phyloP scores from a whole-genome alignment of 2,797 vertebrate species.

The Parauchenoglanis punctatus region DNA sequence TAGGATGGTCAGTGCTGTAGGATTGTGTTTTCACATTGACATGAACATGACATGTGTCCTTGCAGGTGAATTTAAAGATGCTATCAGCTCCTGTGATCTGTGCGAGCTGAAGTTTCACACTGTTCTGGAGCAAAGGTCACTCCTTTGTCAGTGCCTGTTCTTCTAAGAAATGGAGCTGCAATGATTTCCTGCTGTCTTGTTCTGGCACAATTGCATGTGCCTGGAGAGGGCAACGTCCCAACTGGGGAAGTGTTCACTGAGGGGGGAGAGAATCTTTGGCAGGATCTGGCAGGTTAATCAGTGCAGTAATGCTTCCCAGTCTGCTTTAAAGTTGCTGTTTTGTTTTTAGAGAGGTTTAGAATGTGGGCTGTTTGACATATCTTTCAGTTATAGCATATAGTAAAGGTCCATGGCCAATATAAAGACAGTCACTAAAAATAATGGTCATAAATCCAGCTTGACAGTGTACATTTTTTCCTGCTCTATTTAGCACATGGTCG shows the following conservation, averaged over 20 bases:
- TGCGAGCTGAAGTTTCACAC: conserved; percentile 1
- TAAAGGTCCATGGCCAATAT: not conserved
- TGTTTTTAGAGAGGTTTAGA: not conserved
- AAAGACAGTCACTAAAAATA: conserved; percentile 12
- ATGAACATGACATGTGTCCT: conserved; percentile 1
- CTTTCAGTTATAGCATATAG: not conserved
- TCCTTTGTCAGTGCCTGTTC: not conserved
- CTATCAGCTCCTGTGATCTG: not conserved
- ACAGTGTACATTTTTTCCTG: conserved; percentile 14
- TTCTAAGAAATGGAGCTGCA: conserved; percentile 38
- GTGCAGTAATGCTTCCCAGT: not conserved
- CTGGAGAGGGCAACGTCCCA: conserved; percentile 10
- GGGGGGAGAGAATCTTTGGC: not conserved
- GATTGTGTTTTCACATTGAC: not conserved
- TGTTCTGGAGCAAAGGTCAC: conserved; percentile 48
- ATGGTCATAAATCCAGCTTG: not conserved
- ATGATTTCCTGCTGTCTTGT: conserved; percentile 10
- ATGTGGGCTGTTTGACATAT: conserved; percentile 11
- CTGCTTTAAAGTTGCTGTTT: not conserved
- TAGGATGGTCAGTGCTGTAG: not conserved
- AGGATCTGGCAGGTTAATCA: conserved; percentile 10
- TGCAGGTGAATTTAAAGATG: conserved; percentile 1
- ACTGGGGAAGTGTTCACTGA: conserved; percentile 6
- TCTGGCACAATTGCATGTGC: conserved; percentile 8
- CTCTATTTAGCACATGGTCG: not conserved